Percentiles rank a stretch among this genome's conserved stretches.
Conservation (phyloP, 2,888 invertebrate species). For the Mactromeris polynyma region DNA sequence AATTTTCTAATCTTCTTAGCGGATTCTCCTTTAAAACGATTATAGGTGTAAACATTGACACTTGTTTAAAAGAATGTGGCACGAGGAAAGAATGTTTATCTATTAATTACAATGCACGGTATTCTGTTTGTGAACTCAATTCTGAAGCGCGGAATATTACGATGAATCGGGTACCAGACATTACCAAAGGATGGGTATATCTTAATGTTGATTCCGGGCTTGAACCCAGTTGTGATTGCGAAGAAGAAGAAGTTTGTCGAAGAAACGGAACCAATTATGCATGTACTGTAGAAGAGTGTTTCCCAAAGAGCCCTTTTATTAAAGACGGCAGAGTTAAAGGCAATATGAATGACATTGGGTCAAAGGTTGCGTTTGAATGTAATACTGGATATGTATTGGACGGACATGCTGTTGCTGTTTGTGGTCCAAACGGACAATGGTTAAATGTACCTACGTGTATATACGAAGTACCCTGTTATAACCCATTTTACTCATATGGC, state of each 20-base stretch:
- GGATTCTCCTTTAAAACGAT: neutral
- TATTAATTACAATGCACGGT: neutral
- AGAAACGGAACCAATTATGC: neutral
- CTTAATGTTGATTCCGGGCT: neutral
- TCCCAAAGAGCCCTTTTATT: neutral
- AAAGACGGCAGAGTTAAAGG: neutral
- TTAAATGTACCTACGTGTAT: neutral
- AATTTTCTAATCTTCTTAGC: neutral
- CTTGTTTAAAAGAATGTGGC: neutral
- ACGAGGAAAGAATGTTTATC: neutral
- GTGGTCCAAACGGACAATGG: slow-evolving; percentile 1
- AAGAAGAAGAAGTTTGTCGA: neutral
- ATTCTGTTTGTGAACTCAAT: neutral
- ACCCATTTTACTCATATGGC: neutral
- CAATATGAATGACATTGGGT: slow-evolving; percentile 13
- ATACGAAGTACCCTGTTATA: neutral
- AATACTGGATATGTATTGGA: neutral
- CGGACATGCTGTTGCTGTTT: neutral
- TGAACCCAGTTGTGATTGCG: neutral
- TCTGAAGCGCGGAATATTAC: neutral
- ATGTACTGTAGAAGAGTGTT: slow-evolving; percentile 3
- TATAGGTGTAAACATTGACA: neutral
- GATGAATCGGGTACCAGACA: neutral
- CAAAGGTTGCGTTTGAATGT: neutral
- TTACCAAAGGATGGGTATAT: neutral